Base-by-base conservation (phyloP, 2,797 vertebrate genomes). In the Tamandua tetradactyla region DNA sequence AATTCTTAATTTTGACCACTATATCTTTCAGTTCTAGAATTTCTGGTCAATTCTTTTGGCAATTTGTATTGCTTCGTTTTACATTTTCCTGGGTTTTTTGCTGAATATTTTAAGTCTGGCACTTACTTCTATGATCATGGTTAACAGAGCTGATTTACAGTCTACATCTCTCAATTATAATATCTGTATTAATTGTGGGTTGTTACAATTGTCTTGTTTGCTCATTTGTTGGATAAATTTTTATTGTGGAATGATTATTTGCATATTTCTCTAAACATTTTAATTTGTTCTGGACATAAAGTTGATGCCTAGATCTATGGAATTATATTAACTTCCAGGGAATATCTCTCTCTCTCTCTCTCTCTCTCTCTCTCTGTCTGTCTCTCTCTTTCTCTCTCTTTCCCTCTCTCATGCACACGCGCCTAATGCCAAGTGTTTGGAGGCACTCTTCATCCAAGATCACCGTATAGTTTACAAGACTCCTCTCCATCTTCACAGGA, bases 1-100 rank as follows among this genome's bases (percentile, higher is more conserved):
- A 64, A 7, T 84, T 92, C n/a, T 89, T 85, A 72, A 83, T 62
- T 92, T 84, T 88, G 11, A 15, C 71, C 32, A 47, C 69, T 89
- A 10, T 68, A 35, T 85, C 18, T 79, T 93, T 59, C 30, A 68
- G 12, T 89, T 93, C 27, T 75, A n/a, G n/a, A 68, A 74, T 86
- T 93, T 80, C 62, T 62, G 22, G 25, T 80, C 91, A 13, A 40
- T 89, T 52, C 35, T 87, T 82, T 93, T 78, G 22, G 7, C 66
- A 85, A 59, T 86, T 18, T 35, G 15, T 75, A 44, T 52, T 47
- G 59, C 30, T 75, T 52, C 17, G 81, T 89, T 87, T 82, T 69
- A 66, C 27, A 72, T 30, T 78, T 87, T 78, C 40, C 44, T 57
- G 44, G n/a, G n/a, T 75, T 83, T 47, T 49, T 86, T 72, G 4